Evolutionary conservation across 2,888 invertebrate genomes (phyloP).

Genomic region (Gari tellinella): DNA sequence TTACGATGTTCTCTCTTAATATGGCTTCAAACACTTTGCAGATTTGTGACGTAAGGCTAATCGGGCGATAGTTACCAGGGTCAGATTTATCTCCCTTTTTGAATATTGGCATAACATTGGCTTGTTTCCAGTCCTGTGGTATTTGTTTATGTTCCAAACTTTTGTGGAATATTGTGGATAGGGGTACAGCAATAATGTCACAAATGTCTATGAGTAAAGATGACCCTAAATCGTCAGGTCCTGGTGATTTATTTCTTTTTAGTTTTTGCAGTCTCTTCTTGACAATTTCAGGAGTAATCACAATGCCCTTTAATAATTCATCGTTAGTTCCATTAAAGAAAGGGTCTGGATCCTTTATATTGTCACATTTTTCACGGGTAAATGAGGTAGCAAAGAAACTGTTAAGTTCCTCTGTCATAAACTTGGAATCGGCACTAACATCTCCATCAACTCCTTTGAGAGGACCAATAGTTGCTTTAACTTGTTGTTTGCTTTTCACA

Average conservation of each 20-base stretch:
- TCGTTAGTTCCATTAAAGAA: no score
- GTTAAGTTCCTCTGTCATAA: no score
- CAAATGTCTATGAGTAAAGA: conserved; percentile 7
- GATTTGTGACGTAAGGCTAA: neutral
- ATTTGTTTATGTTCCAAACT: conserved; percentile 8
- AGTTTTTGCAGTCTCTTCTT: no score
- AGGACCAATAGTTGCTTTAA: neutral
- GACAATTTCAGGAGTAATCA: no score
- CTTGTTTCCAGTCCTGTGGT: conserved; percentile 11
- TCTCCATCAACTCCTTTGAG: no score
- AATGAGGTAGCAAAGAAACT: no score
- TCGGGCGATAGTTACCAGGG: conserved; percentile 8
- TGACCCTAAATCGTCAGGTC: neutral
- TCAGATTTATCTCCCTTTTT: conserved; percentile 16
- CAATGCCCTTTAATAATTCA: no score
- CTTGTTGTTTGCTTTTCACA: conserved; percentile 12
- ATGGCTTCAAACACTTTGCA: no score
- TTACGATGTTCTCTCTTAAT: no score
- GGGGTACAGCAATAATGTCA: conserved; percentile 7
- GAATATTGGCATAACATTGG: conserved; percentile 11
- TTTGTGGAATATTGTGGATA: conserved; percentile 3
- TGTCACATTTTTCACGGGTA: no score
- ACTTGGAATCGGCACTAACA: no score
- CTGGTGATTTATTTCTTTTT: neutral
- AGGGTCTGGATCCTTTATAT: no score